Percentiles rank a stretch among this genome's conserved stretches.
Conservation (phyloP, 2,113 vertebrate species). For the Climacteris rufus region DNA sequence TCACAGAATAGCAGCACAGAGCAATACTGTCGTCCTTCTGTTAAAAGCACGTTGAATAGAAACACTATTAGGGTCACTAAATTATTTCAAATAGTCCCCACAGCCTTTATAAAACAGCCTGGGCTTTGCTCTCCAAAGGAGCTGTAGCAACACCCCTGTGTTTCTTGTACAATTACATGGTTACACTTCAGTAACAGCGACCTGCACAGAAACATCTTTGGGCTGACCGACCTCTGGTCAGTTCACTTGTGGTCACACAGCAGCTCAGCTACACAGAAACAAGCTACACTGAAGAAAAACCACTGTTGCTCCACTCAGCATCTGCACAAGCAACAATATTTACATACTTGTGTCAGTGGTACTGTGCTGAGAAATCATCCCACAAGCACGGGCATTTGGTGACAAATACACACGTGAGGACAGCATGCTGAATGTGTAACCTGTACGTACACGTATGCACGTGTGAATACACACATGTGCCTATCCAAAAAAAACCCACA, state of each 20-base stretch:
- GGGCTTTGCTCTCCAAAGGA: neutral
- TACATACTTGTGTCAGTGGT: neutral
- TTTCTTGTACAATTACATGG: neutral
- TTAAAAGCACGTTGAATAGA: neutral
- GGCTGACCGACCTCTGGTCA: neutral
- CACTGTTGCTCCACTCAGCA: neutral
- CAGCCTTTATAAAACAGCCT: neutral
- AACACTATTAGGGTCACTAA: neutral
- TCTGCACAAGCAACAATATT: neutral
- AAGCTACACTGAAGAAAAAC: neutral
- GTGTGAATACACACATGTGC: neutral
- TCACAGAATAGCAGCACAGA: neutral
- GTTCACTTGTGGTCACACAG: neutral
- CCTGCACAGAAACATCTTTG: neutral
- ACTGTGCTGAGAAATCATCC: neutral
- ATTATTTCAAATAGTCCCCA: neutral
- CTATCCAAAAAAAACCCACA: neutral
- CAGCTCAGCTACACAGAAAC: neutral
- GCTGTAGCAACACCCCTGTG: neutral
- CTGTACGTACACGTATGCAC: neutral
- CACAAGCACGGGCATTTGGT: neutral
- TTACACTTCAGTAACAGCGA: neutral
- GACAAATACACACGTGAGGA: neutral
- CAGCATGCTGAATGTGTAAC: neutral
- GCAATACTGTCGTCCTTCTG: neutral